Evolutionary conservation across 2,888 invertebrate genomes (phyloP).

Genomic region (Melikaiella ostensackeni): DNA sequence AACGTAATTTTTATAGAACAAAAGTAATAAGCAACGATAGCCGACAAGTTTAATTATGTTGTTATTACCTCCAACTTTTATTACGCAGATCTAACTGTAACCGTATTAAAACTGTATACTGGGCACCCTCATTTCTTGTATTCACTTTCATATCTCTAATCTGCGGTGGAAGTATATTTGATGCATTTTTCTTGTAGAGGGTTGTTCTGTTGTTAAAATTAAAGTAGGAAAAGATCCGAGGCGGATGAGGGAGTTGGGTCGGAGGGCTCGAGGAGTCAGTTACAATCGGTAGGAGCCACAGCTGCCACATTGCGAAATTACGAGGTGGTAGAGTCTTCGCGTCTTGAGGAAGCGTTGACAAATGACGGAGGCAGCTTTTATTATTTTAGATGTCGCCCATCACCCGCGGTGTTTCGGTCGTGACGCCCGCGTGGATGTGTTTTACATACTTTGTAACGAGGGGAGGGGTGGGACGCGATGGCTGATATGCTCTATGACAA

Average conservation of each 20-base stretch:
- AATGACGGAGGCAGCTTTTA: conserved; percentile 76
- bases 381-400: conserved; percentile 76
- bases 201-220: conserved; percentile 47
- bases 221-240: conserved; percentile 33
- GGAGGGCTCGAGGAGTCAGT: conserved; percentile 41
- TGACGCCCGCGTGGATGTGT: conserved; percentile 60
- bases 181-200: conserved; percentile 48
- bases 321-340: conserved; percentile 51
- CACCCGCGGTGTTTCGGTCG: conserved; percentile 56
- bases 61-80: not conserved
- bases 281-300: conserved; percentile 57
- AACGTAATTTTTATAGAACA: not conserved
- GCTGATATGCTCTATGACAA: conserved; percentile 67
- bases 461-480: conserved; percentile 39
- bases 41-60: not conserved
- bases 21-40: not conserved
- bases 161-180: conserved; percentile 49
- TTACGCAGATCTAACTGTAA: not conserved
- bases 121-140: not conserved
- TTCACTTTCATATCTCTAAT: not conserved
- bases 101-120: not conserved
- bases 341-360: conserved; percentile 72
- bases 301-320: conserved; percentile 63
- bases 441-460: conserved; percentile 72
- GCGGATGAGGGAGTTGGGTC: not conserved